A percentile compares a stretch with the other conserved stretches of the same genome.
These are phyloP conservation scores for Ursus arctos DNA, from an alignment of 2,113 vertebrate species.

Conservation along the genomic window DNA sequence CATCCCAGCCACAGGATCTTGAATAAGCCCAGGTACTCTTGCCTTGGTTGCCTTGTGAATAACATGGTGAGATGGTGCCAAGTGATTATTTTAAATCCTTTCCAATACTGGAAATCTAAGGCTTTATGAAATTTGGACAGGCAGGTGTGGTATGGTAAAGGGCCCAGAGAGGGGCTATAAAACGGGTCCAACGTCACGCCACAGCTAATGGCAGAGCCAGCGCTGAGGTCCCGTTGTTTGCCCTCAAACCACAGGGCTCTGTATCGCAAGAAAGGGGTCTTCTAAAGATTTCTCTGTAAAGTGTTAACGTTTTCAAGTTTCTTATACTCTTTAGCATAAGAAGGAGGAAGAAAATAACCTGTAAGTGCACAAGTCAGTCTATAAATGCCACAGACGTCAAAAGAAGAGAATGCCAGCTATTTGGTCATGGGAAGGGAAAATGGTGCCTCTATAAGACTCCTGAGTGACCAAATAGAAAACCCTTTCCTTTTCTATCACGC, in stretches of 20 bases:
- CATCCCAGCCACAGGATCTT: background rate
- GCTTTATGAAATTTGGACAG: constrained; percentile 44
- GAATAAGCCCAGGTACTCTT: constrained; percentile 21
- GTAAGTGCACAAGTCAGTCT: background rate
- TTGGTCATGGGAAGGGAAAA: constrained; percentile 37
- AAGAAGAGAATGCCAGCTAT: background rate
- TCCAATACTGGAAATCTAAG: background rate
- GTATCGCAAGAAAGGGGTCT: constrained; percentile 42
- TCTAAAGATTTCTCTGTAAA: constrained; percentile 26
- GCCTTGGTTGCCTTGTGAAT: background rate
- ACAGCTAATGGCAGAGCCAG: constrained; percentile 9
- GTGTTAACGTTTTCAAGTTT: constrained; percentile 36
- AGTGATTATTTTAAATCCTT: constrained; percentile 50
- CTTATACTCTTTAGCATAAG: background rate
- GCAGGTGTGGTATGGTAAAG: background rate
- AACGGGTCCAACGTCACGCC: background rate
- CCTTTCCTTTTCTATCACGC: background rate
- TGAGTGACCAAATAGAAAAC: constrained; percentile 27
- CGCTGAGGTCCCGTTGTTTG: background rate
- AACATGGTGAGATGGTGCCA: background rate
- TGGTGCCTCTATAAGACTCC: background rate
- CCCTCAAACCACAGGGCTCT: background rate
- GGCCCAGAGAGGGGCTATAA: background rate
- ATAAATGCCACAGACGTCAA: background rate
- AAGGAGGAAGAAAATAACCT: background rate